phyloP scores from a whole-genome alignment of 2,113 vertebrate genomes.

The Oryzias celebensis region DNA sequence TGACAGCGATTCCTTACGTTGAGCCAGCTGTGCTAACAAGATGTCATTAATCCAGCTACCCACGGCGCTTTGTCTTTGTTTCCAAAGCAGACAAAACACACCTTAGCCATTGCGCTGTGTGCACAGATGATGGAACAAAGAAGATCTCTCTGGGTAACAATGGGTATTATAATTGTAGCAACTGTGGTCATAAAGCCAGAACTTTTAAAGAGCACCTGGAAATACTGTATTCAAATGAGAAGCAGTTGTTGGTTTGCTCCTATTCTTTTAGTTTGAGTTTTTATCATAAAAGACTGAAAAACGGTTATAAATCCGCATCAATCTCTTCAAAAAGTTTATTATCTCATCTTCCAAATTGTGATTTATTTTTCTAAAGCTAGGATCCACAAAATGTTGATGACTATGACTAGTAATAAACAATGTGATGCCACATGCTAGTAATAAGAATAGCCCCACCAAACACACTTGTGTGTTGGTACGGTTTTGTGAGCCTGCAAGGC shows the following conservation, averaged over 20 bases:
- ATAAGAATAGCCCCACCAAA: too few relatives aligned
- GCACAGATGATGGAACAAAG: not conserved
- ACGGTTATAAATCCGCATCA: too few relatives aligned
- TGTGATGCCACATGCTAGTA: too few relatives aligned
- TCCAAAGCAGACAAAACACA: conserved; percentile 1
- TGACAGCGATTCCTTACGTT: not conserved
- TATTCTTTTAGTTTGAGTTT: not conserved
- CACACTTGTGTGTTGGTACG: too few relatives aligned
- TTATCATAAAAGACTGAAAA: too few relatives aligned
- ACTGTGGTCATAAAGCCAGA: not conserved
- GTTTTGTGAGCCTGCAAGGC: too few relatives aligned
- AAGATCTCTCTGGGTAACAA: not conserved
- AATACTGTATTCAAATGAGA: not conserved
- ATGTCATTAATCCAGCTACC: conserved; percentile 10
- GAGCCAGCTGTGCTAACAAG: conserved; percentile 18
- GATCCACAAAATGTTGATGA: too few relatives aligned
- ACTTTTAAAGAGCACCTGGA: not conserved
- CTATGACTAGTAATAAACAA: too few relatives aligned
- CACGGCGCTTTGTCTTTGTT: conserved; percentile 4
- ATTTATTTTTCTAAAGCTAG: too few relatives aligned
- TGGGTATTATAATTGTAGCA: not conserved
- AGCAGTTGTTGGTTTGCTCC: not conserved
- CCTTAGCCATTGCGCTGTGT: not conserved
- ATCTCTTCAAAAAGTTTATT: too few relatives aligned
- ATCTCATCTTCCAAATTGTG: too few relatives aligned